Percentiles rank a stretch among this genome's conserved stretches.
Conservation (phyloP, 2,888 invertebrate species). For the Pimpla rufipes region DNA sequence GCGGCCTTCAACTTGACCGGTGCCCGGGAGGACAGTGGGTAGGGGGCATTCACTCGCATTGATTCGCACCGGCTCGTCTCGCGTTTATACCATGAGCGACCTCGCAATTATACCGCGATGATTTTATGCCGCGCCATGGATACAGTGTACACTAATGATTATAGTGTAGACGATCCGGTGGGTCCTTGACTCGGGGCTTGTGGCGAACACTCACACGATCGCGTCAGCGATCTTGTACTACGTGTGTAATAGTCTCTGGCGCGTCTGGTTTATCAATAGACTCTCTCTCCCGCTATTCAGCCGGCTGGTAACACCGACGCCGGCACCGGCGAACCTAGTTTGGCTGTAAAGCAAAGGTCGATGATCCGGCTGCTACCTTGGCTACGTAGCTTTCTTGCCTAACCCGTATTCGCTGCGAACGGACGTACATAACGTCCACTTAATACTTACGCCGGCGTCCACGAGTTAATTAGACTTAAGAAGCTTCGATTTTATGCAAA, state of each 20-base stretch:
- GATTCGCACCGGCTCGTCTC: constrained; percentile 12
- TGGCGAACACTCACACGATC: constrained; percentile 37
- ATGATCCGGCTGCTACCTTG: constrained; percentile 58
- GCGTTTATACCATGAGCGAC: constrained; percentile 1
- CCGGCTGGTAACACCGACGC: constrained; percentile 22
- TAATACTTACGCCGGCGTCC: not conserved
- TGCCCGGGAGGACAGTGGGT: not conserved
- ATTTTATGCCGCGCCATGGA: constrained; percentile 28
- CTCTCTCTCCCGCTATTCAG: constrained; percentile 19
- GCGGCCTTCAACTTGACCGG: constrained; percentile 83
- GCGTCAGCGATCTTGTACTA: constrained; percentile 47
- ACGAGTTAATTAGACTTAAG: not conserved
- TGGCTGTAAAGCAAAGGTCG: constrained; percentile 62
- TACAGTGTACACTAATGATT: not conserved
- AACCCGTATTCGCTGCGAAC: not conserved
- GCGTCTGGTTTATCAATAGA: constrained; percentile 64
- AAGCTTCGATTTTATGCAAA: no score
- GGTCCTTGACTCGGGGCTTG: constrained; percentile 27
- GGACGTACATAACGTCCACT: not conserved
- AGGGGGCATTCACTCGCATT: constrained; percentile 49
- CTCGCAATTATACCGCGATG: constrained; percentile 28
- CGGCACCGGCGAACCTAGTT: constrained; percentile 45
- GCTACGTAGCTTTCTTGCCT: constrained; percentile 17
- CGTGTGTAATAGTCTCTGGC: constrained; percentile 59
- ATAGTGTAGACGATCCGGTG: not conserved